Base-by-base conservation (phyloP, 2,888 invertebrate genomes). In the Entomobrya proxima region DNA sequence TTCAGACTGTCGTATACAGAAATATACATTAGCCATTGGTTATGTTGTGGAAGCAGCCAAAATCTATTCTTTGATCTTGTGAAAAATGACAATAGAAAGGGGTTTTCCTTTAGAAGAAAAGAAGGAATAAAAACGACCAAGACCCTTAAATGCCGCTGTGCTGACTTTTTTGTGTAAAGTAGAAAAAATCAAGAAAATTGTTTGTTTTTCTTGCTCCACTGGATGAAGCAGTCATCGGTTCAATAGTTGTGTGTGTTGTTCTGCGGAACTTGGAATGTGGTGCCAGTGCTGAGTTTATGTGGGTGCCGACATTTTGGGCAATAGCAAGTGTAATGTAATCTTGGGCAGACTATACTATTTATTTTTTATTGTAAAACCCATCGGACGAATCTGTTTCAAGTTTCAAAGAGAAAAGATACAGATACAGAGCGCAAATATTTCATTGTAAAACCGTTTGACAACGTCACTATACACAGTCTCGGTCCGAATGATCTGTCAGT, bases 11-110 rank as follows among this genome's bases (percentile, higher is more conserved):
- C 15, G 37, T 40, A 67, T 40, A 67, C 55, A 6, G 21, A 37
- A 64, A 3, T 7, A 18, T 52, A 74, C 47, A 75, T 24, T 30
- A 76, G n/a, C 37, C 13, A 55, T n/a, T 37, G 55, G 13, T 37
- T 55, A 24, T 55, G 37, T 7, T 67, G 67, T 40, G 21, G 27
- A 13, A 40, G 24, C 11, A 40, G 27, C 21, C 35, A 76, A 69
- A 37, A 76, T 6, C 32, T 35, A 37, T 69, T 52, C 35, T 76
- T 83, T 75, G 64, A 67, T 76, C 67, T 44, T 21, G 58, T 81
- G 72, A 47, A 81, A n/a, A 76, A 83, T 76, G 52, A 83, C 83
- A 83, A 83, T 67, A 47, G 55, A 30, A 44, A n/a, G n/a, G n/a
- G 61, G 40, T 55, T 47, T 64, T 50, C 44, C 32, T 40, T 40